Conservation (phyloP, 1,140 invertebrate species). For the Pseudomyrmex dendroicus region DNA sequence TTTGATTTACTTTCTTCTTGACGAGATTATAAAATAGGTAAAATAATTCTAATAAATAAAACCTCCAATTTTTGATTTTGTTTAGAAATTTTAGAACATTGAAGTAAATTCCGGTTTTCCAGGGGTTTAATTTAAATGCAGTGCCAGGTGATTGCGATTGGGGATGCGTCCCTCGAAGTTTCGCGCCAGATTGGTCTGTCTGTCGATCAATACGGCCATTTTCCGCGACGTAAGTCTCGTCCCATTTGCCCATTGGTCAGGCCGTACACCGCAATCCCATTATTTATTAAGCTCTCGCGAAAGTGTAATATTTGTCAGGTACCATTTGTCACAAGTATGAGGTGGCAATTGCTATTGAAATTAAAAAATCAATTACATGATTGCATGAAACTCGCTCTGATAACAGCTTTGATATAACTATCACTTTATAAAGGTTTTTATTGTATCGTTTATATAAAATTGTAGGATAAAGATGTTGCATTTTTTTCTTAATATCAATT, state of each 20-base stretch:
- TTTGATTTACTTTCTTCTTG: no score
- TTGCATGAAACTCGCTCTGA: not conserved
- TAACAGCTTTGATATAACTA: not conserved
- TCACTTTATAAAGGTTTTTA: no score
- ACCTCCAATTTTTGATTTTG: no score
- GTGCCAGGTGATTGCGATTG: conserved; percentile 23
- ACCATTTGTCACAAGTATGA: conserved; percentile 4
- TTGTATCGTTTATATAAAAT: not conserved
- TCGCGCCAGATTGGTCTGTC: conserved; percentile 56
- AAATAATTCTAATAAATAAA: no score
- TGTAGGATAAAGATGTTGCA: not conserved
- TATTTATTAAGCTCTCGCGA: conserved; percentile 82
- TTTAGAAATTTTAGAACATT: not conserved
- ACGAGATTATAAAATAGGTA: no score
- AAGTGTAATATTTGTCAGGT: conserved; percentile 58
- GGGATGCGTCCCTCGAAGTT: conserved; percentile 27
- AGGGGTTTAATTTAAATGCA: conserved; percentile 1
- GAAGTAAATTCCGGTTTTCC: not conserved
- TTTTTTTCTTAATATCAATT: not conserved
- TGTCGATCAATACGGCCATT: conserved; percentile 81
- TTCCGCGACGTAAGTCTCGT: conserved; percentile 81
- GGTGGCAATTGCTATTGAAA: conserved; percentile 6
- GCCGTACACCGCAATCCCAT: conserved; percentile 82
- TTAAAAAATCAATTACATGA: conserved; percentile 3
- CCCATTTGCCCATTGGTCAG: conserved; percentile 80